phyloP scores from a whole-genome alignment of 1,140 invertebrate species.

The Hylyphantes graminicola region DNA sequence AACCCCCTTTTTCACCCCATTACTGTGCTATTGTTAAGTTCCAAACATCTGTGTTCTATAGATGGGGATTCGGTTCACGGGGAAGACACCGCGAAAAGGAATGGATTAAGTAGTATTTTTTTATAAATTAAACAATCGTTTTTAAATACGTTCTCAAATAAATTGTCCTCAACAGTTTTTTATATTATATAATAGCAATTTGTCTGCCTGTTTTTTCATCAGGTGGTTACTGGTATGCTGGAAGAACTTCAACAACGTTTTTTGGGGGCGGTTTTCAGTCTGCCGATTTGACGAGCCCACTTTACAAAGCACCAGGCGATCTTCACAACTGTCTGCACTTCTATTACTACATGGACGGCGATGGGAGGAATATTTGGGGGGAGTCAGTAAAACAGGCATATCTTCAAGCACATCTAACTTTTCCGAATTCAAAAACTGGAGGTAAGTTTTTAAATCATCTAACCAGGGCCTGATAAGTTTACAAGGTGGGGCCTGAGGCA shows the following conservation, averaged over 20 bases:
- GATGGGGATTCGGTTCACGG: too few species aligned
- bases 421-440: conserved; percentile 15
- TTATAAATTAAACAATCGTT: too few species aligned
- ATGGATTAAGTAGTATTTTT: too few species aligned
- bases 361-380: background rate
- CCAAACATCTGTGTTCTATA: too few species aligned
- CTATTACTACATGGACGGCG: conserved; percentile 48
- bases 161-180: too few species aligned
- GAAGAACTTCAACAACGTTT: background rate
- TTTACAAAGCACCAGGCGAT: conserved; percentile 7
- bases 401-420: conserved; percentile 11
- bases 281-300: conserved; percentile 3
- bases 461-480: too few species aligned
- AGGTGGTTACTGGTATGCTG: conserved; percentile 42
- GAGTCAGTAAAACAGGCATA: conserved; percentile 5
- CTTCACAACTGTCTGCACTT: conserved; percentile 37
- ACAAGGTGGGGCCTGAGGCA: too few species aligned
- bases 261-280: background rate
- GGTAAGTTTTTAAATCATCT: background rate
- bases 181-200: too few species aligned
- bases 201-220: background rate
- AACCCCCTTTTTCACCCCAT: too few species aligned
- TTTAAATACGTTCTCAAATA: too few species aligned
- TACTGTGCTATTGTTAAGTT: too few species aligned
- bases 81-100: too few species aligned